Conservation (phyloP, 2,797 vertebrate genomes). For the Semotilus atromaculatus region DNA sequence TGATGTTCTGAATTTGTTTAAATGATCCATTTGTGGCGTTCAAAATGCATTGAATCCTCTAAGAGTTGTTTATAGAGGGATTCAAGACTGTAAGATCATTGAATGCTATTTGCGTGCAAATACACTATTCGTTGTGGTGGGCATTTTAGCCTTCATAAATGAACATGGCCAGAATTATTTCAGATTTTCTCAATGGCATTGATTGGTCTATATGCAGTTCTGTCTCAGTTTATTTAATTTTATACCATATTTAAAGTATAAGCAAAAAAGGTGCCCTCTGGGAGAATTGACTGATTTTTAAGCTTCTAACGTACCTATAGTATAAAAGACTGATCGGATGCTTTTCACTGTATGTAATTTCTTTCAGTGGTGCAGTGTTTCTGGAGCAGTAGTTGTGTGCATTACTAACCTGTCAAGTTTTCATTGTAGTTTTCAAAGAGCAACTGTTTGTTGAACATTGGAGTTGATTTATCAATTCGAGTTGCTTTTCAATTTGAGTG, state of each 20-base stretch:
- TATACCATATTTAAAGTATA: slow-evolving; percentile 24
- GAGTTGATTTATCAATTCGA: slow-evolving; percentile 5
- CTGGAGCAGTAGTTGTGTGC: neutral
- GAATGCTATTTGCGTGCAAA: neutral
- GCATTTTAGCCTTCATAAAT: slow-evolving; percentile 28
- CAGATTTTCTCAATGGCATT: neutral
- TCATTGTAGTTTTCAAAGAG: slow-evolving; percentile 6
- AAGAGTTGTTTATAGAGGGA: neutral
- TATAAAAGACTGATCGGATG: neutral
- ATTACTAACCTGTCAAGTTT: neutral
- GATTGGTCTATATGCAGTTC: neutral
- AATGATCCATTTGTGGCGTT: neutral
- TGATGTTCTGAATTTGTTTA: neutral
- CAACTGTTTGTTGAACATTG: slow-evolving; percentile 4
- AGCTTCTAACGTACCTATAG: neutral
- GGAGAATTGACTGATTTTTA: slow-evolving; percentile 8
- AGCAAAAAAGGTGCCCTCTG: neutral
- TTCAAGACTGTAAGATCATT: neutral
- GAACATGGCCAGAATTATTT: slow-evolving; percentile 6
- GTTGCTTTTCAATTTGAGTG: slow-evolving; percentile 11
- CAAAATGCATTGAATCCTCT: neutral
- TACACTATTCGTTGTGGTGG: slow-evolving; percentile 3
- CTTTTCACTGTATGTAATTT: neutral
- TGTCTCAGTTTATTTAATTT: neutral
- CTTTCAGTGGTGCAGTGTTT: neutral